Conservation (phyloP, 2,888 invertebrate species). For the Parnassius orleans region DNA sequence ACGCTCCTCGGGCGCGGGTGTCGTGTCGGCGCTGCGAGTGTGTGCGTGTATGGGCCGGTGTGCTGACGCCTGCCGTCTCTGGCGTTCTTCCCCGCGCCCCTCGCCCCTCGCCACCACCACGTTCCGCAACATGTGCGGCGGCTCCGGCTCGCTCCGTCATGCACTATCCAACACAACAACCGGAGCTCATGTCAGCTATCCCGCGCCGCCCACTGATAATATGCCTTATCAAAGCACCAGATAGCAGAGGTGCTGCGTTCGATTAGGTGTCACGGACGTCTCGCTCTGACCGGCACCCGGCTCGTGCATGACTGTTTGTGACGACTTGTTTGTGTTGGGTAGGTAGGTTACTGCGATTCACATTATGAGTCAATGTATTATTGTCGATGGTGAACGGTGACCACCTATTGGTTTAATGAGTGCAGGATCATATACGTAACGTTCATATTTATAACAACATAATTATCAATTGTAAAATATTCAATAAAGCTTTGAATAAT, state of each 20-base stretch:
- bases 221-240: slow-evolving; percentile 73
- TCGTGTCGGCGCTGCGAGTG: slow-evolving; percentile 61
- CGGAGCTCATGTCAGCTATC: slow-evolving; percentile 48
- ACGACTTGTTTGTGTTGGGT: slow-evolving; percentile 54
- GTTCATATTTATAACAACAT: neutral
- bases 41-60: slow-evolving; percentile 65
- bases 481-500: too few species aligned
- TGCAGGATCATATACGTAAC: neutral
- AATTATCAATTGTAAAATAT: too few species aligned
- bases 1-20: slow-evolving; percentile 74
- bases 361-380: slow-evolving; percentile 52
- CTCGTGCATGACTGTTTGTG: slow-evolving; percentile 55
- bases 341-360: slow-evolving; percentile 47
- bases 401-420: slow-evolving; percentile 33
- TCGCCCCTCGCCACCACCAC: slow-evolving; percentile 44
- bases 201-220: slow-evolving; percentile 66
- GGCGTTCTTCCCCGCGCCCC: slow-evolving; percentile 33
- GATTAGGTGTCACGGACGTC: slow-evolving; percentile 76
- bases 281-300: slow-evolving; percentile 50
- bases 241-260: slow-evolving; percentile 78
- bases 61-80: slow-evolving; percentile 34
- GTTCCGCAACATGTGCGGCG: slow-evolving; percentile 76
- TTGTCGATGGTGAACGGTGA: slow-evolving; percentile 42
- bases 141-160: slow-evolving; percentile 44
- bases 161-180: slow-evolving; percentile 48